phyloP scores from a whole-genome alignment of 2,888 invertebrate genomes.

The Nemotelus pantherinus region DNA sequence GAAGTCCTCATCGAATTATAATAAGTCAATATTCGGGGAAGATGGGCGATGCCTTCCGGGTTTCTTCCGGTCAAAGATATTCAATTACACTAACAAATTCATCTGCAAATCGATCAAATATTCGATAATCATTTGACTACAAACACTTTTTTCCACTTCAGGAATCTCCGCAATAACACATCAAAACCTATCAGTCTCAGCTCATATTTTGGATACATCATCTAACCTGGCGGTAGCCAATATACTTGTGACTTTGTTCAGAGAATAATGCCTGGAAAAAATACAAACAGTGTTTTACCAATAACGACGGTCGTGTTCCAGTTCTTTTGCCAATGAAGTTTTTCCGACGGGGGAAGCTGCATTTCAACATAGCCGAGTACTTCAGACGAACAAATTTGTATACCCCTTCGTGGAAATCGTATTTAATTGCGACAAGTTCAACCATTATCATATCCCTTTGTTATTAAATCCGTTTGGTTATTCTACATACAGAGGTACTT shows the following conservation, averaged over 20 bases:
- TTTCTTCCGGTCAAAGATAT: constrained; percentile 11
- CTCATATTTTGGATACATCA: constrained; percentile 79
- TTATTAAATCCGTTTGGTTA: constrained; percentile 79
- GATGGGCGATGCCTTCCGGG: too few relatives aligned
- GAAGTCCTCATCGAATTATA: too few relatives aligned
- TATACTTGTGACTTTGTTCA: constrained; percentile 74
- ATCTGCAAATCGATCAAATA: constrained; percentile 1
- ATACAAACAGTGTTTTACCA: constrained; percentile 72
- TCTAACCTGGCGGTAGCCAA: constrained; percentile 74
- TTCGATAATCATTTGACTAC: background rate
- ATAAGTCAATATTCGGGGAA: too few relatives aligned
- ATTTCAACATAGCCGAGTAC: constrained; percentile 78
- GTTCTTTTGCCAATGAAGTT: constrained; percentile 70
- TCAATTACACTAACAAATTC: constrained; percentile 15
- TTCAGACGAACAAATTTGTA: constrained; percentile 72
- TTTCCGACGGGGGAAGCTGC: constrained; percentile 74
- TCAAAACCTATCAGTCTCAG: constrained; percentile 71
- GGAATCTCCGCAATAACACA: constrained; percentile 7
- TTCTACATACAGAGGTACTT: constrained; percentile 77
- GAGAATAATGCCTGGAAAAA: constrained; percentile 74
- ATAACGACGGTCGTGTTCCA: constrained; percentile 73
- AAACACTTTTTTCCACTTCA: background rate
- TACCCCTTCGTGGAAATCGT: constrained; percentile 66
- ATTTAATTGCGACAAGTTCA: constrained; percentile 70
- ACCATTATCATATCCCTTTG: constrained; percentile 78